A percentile compares a stretch with the other conserved stretches of the same genome.
These are phyloP conservation scores for Drosophila birchii DNA, from an alignment of 2,888 invertebrate genomes.

Conservation along the genomic window DNA sequence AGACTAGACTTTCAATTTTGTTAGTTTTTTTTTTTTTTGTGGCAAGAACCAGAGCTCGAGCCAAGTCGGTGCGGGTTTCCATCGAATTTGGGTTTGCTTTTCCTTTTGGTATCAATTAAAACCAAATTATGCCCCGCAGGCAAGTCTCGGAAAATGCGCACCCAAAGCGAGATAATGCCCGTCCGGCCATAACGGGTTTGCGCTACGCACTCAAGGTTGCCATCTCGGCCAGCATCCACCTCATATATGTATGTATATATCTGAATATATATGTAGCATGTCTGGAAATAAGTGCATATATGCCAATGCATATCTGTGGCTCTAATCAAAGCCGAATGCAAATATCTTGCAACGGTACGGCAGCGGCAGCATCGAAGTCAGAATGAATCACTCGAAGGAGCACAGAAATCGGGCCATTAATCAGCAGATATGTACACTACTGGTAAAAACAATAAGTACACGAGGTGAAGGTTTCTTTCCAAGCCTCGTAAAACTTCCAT, in stretches of 20 bases:
- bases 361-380: not conserved
- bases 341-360: conserved; percentile 17
- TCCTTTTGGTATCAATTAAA: conserved; percentile 64
- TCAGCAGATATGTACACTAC: not conserved
- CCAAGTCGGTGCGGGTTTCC: conserved; percentile 25
- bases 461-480: too few relatives aligned
- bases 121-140: conserved; percentile 63
- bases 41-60: conserved; percentile 13
- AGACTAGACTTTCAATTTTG: conserved; percentile 50
- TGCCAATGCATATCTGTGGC: conserved; percentile 11
- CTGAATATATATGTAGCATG: not conserved
- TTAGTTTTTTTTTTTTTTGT: too few relatives aligned
- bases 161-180: conserved; percentile 57
- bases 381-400: conserved; percentile 22
- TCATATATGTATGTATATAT: conserved; percentile 1
- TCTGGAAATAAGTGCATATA: conserved; percentile 16
- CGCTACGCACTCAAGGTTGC: conserved; percentile 47
- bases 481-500: too few relatives aligned
- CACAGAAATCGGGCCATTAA: conserved; percentile 13
- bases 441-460: too few relatives aligned
- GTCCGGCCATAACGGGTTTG: conserved; percentile 71
- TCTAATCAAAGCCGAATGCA: conserved; percentile 31
- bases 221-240: conserved; percentile 9
- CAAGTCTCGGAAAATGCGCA: conserved; percentile 66
- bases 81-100: conserved; percentile 44